Evolutionary conservation across 2,888 invertebrate species (phyloP), one percentile per base, ranked within the genome.

Genomic region (Eristalis pertinax): DNA sequence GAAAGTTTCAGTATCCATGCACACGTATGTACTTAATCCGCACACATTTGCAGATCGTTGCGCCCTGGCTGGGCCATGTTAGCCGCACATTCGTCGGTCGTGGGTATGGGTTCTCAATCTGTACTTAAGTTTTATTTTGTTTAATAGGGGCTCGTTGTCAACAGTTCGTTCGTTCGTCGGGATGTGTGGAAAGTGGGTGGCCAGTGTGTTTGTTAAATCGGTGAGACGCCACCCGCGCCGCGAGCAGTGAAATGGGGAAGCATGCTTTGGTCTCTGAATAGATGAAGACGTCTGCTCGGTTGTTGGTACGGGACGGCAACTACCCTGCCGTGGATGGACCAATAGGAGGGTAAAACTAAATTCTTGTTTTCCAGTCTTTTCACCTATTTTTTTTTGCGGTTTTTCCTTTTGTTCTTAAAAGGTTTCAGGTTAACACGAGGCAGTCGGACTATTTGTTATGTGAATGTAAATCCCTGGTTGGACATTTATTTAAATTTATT

Each of bases 71-170:
- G 58, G 29, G 32, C 32, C n/a, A 38, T 24, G 67, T 22, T 38
- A 32, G 8, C 13, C 13, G 50, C 64, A 65, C 35, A 41, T 26
- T 15, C 11, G 19, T 29, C 22, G 19, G 8, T 41, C 22, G 19
- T 43, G 26, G 2, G 58, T 15, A 15, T 22, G 22, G 32, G 22
- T 19, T 19, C 50, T 19, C 50, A 62, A 62, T 62, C 11, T 74
- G 81, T 74, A 63, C 81, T 81, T 81, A 75, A 75, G 26, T 81
- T 75, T 81, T 81, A 81, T 81, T 69, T 74, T 81, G 81, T 69
- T 81, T 69, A 81, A 81, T 74, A 63, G 74, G 81, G 69, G 64
- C 63, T 56, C 68, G 19, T 75, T 26, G 69, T 41, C 56, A 67
- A 65, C 19, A 15, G 64, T 60, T 72, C 58, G n/a, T 73, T 60